phyloP scores from a whole-genome alignment of 2,797 vertebrate species.

The Astyanax mexicanus region DNA sequence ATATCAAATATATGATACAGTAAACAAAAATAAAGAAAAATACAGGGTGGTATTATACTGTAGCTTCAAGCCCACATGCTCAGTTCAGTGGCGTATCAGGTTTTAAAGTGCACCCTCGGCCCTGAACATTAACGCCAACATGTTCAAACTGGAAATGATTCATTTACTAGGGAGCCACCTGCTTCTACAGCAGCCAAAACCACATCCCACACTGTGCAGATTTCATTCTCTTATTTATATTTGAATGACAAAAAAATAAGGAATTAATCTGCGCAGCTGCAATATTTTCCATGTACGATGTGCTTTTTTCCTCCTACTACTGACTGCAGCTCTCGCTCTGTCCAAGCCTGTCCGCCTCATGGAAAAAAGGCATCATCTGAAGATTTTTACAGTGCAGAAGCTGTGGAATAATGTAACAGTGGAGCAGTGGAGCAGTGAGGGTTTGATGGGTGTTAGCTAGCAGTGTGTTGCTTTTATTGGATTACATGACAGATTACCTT shows the following conservation, averaged over 20 bases:
- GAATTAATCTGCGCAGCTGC: slow-evolving; percentile 48
- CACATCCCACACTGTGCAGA: slow-evolving; percentile 61
- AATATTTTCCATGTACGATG: slow-evolving; percentile 69
- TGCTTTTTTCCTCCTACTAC: slow-evolving; percentile 48
- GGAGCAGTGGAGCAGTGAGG: too few species aligned
- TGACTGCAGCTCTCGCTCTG: slow-evolving; percentile 53
- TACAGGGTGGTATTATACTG: too few species aligned
- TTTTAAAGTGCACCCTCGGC: slow-evolving; percentile 9
- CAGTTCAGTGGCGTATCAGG: neutral
- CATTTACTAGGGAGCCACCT: slow-evolving; percentile 66
- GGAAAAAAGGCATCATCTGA: slow-evolving; percentile 51
- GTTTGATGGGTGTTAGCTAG: neutral
- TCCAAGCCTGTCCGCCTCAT: slow-evolving; percentile 56
- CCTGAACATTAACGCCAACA: slow-evolving; percentile 52
- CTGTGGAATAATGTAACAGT: neutral
- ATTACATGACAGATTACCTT: too few species aligned
- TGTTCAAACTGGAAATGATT: slow-evolving; percentile 67
- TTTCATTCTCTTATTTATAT: slow-evolving; percentile 63
- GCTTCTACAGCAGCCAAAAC: slow-evolving; percentile 60
- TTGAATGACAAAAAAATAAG: slow-evolving; percentile 65
- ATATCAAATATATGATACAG: too few species aligned
- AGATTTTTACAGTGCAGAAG: neutral
- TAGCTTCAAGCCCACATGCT: neutral
- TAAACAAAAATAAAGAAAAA: too few species aligned
- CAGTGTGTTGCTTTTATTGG: too few species aligned